Base-by-base conservation (phyloP, 2,797 vertebrate species). In the Anas acuta region DNA sequence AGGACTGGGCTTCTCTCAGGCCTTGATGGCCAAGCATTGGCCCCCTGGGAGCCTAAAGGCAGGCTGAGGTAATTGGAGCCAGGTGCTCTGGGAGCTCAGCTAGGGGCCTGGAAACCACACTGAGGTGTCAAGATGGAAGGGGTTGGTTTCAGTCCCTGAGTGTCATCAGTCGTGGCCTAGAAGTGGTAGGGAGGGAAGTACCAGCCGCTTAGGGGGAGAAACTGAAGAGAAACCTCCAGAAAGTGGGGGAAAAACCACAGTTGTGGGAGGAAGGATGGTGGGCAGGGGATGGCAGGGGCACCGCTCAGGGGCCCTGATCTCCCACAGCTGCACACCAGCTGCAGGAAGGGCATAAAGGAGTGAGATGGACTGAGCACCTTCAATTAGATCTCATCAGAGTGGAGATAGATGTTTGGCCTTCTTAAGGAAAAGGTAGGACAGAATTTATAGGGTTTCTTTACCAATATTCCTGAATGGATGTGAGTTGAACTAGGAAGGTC, bases 331-430 rank as follows among this genome's bases (percentile, higher is more conserved):
- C 14, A 21, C 8, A 64, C 30, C 13, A 5, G 2, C 18, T 41
- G 20, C 22, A 47, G 13, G 26, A 58, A 86, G 57, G 10, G 26
- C 18, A 82, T 35, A 32, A 43, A 20, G 11, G 26, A 28, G 6
- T 1, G 25, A 39, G 32, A 13, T 1, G 13, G 0, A 0, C 2
- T 1, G 3, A 5, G 0, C 2, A 1, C 1, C 5, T 19, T 53
- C 7, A 26, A 18, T 5, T 1, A 30, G 30, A 33, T 15, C 6
- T 1, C 6, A 4, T 2, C 0, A 4, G 28, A 43, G 30, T 1
- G 5, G 13, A 54, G 4, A 7, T 64, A 18, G 1, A 5, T 67
- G 39, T 22, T 33, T 32, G 11, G 14, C 3, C 2, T 0, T 17
- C n/a, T 54, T 20, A 26, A 20, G 5, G 3, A 3, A 1, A 23